These are phyloP conservation scores for Brachypodius melanocephalos DNA, from an alignment of 2,113 vertebrate species.

Conservation along the genomic window DNA sequence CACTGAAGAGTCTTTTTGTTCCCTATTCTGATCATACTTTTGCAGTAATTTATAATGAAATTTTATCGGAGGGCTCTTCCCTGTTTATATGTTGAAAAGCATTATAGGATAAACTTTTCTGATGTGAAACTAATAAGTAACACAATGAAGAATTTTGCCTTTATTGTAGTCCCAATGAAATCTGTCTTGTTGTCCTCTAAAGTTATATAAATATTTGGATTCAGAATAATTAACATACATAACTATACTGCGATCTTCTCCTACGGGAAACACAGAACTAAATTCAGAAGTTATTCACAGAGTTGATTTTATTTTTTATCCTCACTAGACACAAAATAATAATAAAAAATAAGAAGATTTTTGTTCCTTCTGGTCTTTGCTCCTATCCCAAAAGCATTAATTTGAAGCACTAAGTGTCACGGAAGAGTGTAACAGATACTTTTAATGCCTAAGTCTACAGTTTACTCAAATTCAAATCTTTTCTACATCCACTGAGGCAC, in stretches of 20 bases:
- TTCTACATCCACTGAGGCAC: not conserved
- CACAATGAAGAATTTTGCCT: not conserved
- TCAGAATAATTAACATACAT: not conserved
- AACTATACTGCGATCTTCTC: not conserved
- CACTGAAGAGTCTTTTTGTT: not conserved
- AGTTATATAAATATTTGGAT: not conserved
- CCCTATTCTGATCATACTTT: not conserved
- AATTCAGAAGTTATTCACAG: not conserved
- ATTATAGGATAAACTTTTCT: not conserved
- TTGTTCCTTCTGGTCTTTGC: not conserved
- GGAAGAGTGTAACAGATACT: not conserved
- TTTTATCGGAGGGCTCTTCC: not conserved
- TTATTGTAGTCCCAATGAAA: not conserved
- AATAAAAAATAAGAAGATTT: not conserved
- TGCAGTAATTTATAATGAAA: not conserved
- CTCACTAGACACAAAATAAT: not conserved
- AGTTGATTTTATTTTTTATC: not conserved
- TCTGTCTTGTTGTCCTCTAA: not conserved
- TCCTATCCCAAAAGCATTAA: not conserved
- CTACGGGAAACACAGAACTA: not conserved
- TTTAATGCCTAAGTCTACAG: not conserved
- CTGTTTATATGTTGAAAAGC: not conserved
- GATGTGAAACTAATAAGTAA: not conserved
- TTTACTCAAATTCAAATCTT: not conserved
- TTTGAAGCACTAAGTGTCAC: not conserved